Conservation (phyloP, 2,113 vertebrate species). For the Eulacestoma nigropectus region DNA sequence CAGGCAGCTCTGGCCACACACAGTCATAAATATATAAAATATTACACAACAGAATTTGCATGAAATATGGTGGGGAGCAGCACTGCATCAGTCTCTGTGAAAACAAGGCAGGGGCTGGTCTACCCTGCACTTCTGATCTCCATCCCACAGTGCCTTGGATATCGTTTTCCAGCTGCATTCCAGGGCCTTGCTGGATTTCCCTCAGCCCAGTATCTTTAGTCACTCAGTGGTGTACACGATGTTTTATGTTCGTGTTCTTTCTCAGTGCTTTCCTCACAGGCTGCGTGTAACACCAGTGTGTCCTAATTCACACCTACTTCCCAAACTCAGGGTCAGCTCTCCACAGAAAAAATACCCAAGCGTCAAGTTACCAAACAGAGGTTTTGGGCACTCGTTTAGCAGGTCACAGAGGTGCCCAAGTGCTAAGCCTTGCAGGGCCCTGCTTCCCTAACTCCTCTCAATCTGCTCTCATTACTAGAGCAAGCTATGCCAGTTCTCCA, state of each 20-base stretch:
- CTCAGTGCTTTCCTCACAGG: neutral
- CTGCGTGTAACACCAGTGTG: neutral
- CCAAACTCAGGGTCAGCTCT: neutral
- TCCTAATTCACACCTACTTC: neutral
- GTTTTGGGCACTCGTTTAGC: neutral
- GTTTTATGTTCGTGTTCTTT: neutral
- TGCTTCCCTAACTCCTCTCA: neutral
- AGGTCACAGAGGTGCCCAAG: neutral
- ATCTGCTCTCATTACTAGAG: neutral
- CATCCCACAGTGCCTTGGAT: neutral
- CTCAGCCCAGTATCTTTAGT: neutral
- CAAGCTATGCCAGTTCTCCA: neutral
- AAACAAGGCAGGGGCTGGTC: neutral
- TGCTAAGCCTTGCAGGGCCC: neutral
- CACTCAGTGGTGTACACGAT: neutral
- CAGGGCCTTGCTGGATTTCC: neutral
- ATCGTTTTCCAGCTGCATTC: neutral
- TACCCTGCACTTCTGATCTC: neutral
- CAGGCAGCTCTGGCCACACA: neutral
- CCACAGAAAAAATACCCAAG: neutral
- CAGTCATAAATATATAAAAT: neutral
- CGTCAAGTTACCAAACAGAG: neutral
- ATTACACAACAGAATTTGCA: neutral
- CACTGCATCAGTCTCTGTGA: neutral
- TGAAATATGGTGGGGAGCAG: neutral